Evolutionary conservation across 2,113 vertebrate species (phyloP).

Genomic region (Craseonycteris thonglongyai): DNA sequence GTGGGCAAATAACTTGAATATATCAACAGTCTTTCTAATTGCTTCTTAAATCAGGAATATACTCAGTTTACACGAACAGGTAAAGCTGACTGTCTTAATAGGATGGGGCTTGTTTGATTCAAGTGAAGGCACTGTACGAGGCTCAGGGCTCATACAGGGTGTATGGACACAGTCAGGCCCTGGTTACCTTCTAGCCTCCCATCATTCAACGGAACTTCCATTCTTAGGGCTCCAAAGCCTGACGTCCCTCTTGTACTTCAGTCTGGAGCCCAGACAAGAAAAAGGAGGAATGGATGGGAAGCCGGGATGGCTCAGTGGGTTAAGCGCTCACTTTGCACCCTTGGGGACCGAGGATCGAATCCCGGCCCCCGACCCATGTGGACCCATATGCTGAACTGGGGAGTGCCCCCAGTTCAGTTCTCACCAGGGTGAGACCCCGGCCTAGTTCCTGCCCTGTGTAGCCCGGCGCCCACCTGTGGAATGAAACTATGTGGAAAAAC

Average conservation of each 20-base stretch:
- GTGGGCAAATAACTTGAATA: background rate
- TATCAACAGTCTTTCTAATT: background rate
- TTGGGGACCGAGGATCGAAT: too few relatives aligned
- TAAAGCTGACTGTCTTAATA: background rate
- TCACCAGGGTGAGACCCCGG: too few relatives aligned
- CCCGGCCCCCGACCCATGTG: too few relatives aligned
- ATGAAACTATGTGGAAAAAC: too few relatives aligned
- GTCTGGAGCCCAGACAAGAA: background rate
- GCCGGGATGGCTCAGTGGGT: too few relatives aligned
- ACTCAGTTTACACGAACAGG: background rate
- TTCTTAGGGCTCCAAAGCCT: background rate
- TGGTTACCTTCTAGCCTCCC: background rate
- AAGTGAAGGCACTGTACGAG: rapidly evolving
- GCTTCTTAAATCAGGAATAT: background rate
- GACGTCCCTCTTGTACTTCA: background rate
- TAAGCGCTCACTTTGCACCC: too few relatives aligned
- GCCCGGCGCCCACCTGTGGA: too few relatives aligned
- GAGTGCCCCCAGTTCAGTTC: too few relatives aligned
- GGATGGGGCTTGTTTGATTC: background rate
- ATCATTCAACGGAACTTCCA: background rate
- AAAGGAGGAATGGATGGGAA: background rate
- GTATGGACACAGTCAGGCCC: background rate
- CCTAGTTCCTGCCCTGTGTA: too few relatives aligned
- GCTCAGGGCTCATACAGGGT: rapidly evolving
- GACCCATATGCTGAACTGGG: too few relatives aligned